Conservation (phyloP, 2,113 vertebrate genomes). For the Podilymbus podiceps region DNA sequence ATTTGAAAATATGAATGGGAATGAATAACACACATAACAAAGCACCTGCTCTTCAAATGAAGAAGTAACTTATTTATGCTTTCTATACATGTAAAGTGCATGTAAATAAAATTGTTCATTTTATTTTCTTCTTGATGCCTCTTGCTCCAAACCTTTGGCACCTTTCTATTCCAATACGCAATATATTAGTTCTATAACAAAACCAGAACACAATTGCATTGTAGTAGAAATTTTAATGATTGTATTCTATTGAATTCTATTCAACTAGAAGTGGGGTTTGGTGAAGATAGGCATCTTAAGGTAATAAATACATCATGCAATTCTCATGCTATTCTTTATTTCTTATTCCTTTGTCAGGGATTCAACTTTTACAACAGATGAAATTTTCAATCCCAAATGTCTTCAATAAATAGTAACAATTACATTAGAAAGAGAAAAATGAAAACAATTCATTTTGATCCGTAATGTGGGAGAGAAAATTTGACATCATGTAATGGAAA, state of each 20-base stretch:
- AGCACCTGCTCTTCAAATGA: neutral
- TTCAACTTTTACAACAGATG: neutral
- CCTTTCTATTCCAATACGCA: neutral
- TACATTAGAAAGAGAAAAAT: neutral
- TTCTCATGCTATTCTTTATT: conserved; percentile 42
- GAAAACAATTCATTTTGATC: neutral
- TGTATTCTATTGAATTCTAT: neutral
- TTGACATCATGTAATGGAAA: conserved; percentile 71
- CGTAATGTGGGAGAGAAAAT: conserved; percentile 69
- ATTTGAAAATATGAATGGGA: neutral
- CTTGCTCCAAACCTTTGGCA: conserved; percentile 56
- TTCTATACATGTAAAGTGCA: neutral
- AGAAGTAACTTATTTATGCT: neutral
- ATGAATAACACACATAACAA: neutral
- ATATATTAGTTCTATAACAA: neutral
- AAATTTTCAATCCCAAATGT: conserved; percentile 64
- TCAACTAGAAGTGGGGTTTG: conserved; percentile 49
- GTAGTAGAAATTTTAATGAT: neutral
- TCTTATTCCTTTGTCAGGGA: conserved; percentile 9
- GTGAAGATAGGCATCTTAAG: conserved; percentile 39
- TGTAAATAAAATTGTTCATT: neutral
- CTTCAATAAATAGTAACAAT: neutral
- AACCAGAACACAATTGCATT: neutral
- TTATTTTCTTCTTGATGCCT: conserved; percentile 34
- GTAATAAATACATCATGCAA: conserved; percentile 56